Conservation (phyloP, 2,797 vertebrate genomes). For the Danio jaintianensis region DNA sequence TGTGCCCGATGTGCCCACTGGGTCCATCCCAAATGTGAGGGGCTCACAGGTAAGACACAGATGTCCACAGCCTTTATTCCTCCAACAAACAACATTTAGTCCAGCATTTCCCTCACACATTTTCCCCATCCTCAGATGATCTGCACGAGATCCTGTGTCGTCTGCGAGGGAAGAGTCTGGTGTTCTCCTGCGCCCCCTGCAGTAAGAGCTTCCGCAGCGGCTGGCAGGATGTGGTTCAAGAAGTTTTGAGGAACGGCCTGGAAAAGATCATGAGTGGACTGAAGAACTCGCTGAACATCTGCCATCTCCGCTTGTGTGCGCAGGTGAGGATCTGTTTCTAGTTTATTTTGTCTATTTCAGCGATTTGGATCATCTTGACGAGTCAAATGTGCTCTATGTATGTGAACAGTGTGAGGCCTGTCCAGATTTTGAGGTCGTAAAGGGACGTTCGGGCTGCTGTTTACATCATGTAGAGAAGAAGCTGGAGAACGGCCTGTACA, state of each 20-base stretch:
- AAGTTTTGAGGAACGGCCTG: slow-evolving; percentile 75
- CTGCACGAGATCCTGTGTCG: slow-evolving; percentile 82
- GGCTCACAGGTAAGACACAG: slow-evolving; percentile 82
- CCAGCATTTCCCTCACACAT: background rate
- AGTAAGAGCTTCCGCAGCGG: slow-evolving; percentile 67
- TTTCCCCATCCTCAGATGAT: slow-evolving; percentile 79
- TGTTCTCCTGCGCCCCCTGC: slow-evolving; percentile 85
- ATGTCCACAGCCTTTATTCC: background rate
- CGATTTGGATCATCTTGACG: background rate
- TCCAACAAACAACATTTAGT: background rate
- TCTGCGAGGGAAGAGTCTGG: slow-evolving; percentile 73
- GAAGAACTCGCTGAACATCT: slow-evolving; percentile 68
- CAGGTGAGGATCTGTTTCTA: slow-evolving; percentile 70
- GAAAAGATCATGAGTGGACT: slow-evolving; percentile 81
- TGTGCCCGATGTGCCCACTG: slow-evolving; percentile 87
- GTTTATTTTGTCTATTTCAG: background rate
- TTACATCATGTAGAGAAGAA: slow-evolving; percentile 80
- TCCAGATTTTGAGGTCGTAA: slow-evolving; percentile 56
- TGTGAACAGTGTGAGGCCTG: slow-evolving; percentile 76
- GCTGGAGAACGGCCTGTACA: slow-evolving; percentile 80
- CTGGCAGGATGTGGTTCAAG: slow-evolving; percentile 82
- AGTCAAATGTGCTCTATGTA: background rate
- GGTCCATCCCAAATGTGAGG: slow-evolving; percentile 90
- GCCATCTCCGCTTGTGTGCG: slow-evolving; percentile 79
- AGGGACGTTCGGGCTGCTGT: slow-evolving; percentile 75